Evolutionary conservation across 2,113 vertebrate genomes (phyloP), one percentile per base, ranked within the genome.

Genomic region (Sturnira hondurensis): DNA sequence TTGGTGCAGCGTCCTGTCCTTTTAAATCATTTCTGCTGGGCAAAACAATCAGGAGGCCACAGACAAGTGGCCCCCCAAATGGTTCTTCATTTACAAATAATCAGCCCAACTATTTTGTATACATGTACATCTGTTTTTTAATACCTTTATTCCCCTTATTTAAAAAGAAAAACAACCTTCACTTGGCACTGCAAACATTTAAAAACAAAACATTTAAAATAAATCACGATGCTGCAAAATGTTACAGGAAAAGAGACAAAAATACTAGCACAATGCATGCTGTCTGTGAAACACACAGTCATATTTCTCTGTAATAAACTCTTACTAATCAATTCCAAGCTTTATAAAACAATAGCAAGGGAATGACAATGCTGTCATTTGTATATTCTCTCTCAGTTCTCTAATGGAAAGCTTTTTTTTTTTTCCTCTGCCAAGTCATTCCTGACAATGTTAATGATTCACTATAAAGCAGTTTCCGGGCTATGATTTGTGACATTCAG

Each of bases 381-480:
- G 98, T 98, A 96, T 98, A 98, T 98, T 98, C 97, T 96, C 92
- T 96, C 95, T 98, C 98, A 97, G 98, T 98, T 98, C 98, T 98
- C 98, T 98, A 98, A 98, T 98, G 98, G 98, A 98, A 98, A 98
- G 97, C 98, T 98, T 98, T 92, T 90, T 50, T n/a, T n/a, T 47
- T 98, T 98, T 95, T 95, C 58, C 98, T 98, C 98, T 98, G 98
- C 99, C 99, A 99, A 99, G 99, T 99, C 99, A 99, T 99, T 99
- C 98, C 99, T 99, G 99, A 99, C 99, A 99, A 99, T 99, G 99
- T 99, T 99, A 99, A 99, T 99, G 99, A 99, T 99, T 99, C 99
- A 99, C 99, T 99, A 99, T 99, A 99, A 99, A 99, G 99, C 98
- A 97, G 98, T 98, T 98, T 98, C 98, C 98, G 97, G 97, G 98